A percentile compares a stretch with the other conserved stretches of the same genome.
phyloP scores from a whole-genome alignment of 1,140 invertebrate species.

The Amphibalanus amphitrite region DNA sequence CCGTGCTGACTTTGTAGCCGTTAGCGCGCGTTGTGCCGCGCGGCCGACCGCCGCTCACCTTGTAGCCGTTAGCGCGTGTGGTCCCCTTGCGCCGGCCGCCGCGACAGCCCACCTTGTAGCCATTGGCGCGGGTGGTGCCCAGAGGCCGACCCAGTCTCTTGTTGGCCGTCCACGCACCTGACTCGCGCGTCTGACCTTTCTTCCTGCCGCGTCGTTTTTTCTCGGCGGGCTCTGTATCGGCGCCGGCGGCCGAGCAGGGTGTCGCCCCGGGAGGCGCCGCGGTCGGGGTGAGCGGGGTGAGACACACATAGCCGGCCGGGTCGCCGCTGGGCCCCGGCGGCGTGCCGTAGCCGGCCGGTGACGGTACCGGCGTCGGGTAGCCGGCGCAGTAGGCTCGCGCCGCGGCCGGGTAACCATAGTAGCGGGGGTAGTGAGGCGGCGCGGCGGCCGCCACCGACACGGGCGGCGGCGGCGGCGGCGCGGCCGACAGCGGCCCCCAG shows the following conservation, averaged over 20 bases:
- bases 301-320: background rate
- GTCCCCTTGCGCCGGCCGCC: background rate
- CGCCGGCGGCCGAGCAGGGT: background rate
- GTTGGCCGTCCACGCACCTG: background rate
- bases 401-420: background rate
- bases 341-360: background rate
- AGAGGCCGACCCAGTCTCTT: background rate
- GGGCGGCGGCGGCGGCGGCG: too few relatives aligned
- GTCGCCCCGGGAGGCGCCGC: too few relatives aligned
- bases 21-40: background rate
- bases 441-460: too few relatives aligned
- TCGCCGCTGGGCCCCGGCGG: background rate
- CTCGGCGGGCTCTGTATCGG: background rate
- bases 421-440: background rate
- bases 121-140: background rate
- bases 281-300: background rate
- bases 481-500: background rate
- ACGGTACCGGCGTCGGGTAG: background rate
- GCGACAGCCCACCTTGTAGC: background rate
- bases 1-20: background rate
- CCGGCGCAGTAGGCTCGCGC: background rate
- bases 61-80: background rate
- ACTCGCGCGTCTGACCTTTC: background rate
- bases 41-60: background rate
- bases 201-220: background rate